A percentile compares a stretch with the other conserved stretches of the same genome.
phyloP scores from a whole-genome alignment of 2,113 vertebrate species.

The Chascanopsetta lugubris region DNA sequence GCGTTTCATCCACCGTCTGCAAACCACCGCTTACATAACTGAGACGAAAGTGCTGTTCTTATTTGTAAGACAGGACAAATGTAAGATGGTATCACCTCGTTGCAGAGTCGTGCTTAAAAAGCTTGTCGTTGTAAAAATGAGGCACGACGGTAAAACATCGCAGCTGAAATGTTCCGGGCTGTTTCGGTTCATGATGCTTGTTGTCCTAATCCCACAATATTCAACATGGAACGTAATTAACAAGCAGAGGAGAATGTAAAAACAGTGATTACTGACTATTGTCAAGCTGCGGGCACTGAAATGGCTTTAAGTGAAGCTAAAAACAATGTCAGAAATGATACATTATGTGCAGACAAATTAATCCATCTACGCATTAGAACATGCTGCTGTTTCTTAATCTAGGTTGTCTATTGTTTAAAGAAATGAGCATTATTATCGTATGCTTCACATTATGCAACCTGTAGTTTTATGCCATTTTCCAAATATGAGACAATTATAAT shows the following conservation, averaged over 20 bases:
- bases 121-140: conserved; percentile 11
- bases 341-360: conserved; percentile 19
- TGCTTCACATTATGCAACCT: conserved; percentile 18
- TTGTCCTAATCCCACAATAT: conserved; percentile 40
- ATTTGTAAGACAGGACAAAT: conserved; percentile 20
- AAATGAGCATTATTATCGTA: conserved; percentile 1
- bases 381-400: conserved; percentile 5
- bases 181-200: conserved; percentile 14
- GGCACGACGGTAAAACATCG: conserved; percentile 14
- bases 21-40: conserved; percentile 33
- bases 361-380: conserved; percentile 14
- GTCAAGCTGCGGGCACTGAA: conserved; percentile 26
- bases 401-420: not conserved
- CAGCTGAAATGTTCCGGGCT: conserved; percentile 31
- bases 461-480: conserved; percentile 12
- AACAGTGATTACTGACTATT: conserved; percentile 50
- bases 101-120: conserved; percentile 1
- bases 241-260: conserved; percentile 31
- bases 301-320: conserved; percentile 23
- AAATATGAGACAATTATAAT: not conserved
- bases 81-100: conserved; percentile 28
- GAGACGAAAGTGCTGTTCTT: not conserved
- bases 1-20: conserved; percentile 19
- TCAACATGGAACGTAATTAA: conserved; percentile 45
- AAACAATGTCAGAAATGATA: conserved; percentile 11